Base-by-base conservation (phyloP, 2,888 invertebrate species). In the Belgica antarctica region DNA sequence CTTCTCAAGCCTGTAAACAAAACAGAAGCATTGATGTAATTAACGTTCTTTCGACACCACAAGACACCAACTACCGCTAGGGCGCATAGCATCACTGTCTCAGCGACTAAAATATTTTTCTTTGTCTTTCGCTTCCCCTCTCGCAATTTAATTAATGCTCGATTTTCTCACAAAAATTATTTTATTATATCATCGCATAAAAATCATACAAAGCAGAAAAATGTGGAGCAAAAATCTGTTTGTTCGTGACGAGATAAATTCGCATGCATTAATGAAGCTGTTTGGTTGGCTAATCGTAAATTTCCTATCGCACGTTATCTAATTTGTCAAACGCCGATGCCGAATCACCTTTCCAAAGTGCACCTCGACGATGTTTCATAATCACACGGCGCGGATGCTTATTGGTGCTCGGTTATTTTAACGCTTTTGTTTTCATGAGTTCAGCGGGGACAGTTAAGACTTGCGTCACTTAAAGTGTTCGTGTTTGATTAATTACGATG, bases 211-310 rank as follows among this genome's bases (percentile, higher is more conserved):
- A 52, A 17, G 52, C 17, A 31, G 52, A 3, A n/a, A 52, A 52
- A 52, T 17, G 17, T 52, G 52, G 52, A 52, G 52, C 52, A 52
- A 15, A 41, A 41, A n/a, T n/a, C n/a, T n/a, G n/a, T n/a, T n/a
- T n/a, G n/a, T n/a, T n/a, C n/a, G n/a, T n/a, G 41, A 12, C 10
- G 41, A 41, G 41, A 41, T 41, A 41, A 41, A 41, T 41, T 41
- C 10, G 15, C 2, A 15, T n/a, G 2, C 12, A 41, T 41, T 41
- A 41, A 41, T 41, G 10, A 12, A 34, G 34, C 34, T 41, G 12
- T 41, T 41, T n/a, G n/a, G n/a, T n/a, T n/a, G n/a, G n/a, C n/a
- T n/a, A n/a, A n/a, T n/a, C n/a, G n/a, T n/a, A n/a, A n/a, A n/a
- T n/a, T n/a, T n/a, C n/a, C n/a, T n/a, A n/a, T n/a, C n/a, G n/a